A percentile compares a stretch with the other conserved stretches of the same genome.
Conservation (phyloP, 2,888 invertebrate genomes). For the Disparrhopalites patrizii region DNA sequence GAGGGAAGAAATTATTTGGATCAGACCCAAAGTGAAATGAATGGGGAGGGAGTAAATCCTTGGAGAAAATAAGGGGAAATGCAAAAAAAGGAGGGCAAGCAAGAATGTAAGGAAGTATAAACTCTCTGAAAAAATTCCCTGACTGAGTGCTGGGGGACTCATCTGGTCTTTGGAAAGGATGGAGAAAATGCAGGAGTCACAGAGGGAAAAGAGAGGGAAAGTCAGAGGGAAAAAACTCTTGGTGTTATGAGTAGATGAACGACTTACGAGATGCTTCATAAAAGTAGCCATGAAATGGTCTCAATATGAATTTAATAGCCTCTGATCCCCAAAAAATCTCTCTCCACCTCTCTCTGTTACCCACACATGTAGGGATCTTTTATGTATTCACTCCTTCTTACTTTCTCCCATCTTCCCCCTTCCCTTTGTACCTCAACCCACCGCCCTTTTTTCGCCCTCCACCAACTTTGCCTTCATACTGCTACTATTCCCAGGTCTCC, state of each 20-base stretch:
- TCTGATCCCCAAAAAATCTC: background rate
- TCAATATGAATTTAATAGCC: constrained; percentile 17
- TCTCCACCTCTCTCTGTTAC: constrained; percentile 15
- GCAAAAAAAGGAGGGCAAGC: too few species aligned
- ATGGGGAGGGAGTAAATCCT: too few species aligned
- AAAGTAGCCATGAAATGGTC: constrained; percentile 19
- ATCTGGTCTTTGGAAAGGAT: background rate
- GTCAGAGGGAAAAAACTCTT: background rate
- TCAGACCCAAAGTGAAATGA: too few species aligned
- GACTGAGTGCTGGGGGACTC: too few species aligned
- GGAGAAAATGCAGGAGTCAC: background rate
- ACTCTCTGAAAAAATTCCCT: too few species aligned
- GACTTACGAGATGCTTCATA: constrained; percentile 13
- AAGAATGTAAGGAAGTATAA: too few species aligned
- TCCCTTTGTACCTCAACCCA: too few species aligned
- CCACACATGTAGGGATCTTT: constrained; percentile 35
- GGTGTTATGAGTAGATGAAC: background rate
- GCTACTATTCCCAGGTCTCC: constrained; percentile 29
- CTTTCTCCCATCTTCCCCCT: background rate
- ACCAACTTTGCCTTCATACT: background rate
- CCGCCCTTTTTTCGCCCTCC: background rate
- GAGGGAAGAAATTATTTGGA: too few species aligned
- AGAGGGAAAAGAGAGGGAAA: background rate
- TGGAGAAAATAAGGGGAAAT: too few species aligned
- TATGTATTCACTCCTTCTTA: constrained; percentile 41